These are phyloP conservation scores for Protobothrops flavoviridis DNA, from an alignment of 2,113 vertebrate species.

Conservation along the genomic window DNA sequence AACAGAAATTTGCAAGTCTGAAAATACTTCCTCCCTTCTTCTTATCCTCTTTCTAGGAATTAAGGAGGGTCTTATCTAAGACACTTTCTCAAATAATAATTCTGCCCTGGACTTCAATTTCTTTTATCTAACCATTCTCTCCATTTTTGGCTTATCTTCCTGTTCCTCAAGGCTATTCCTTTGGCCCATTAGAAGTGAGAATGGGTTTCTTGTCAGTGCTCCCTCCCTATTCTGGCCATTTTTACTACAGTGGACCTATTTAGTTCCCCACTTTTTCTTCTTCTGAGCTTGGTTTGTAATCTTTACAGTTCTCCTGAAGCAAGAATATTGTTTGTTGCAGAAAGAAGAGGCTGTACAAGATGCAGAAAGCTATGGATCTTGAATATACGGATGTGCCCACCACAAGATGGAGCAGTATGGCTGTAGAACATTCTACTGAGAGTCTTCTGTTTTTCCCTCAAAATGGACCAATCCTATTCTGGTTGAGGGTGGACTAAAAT, in stretches of 20 bases:
- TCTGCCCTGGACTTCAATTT: not conserved
- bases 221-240: not conserved
- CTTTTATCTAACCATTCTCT: not conserved
- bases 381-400: not conserved
- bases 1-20: not conserved
- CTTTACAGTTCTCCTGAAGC: not conserved
- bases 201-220: not conserved
- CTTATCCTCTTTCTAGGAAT: not conserved
- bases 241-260: not conserved
- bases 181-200: not conserved
- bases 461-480: not conserved
- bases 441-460: not conserved
- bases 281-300: not conserved
- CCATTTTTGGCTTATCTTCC: not conserved
- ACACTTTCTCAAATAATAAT: not conserved
- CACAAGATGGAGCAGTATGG: not conserved
- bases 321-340: not conserved
- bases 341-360: not conserved
- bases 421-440: not conserved
- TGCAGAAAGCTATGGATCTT: not conserved
- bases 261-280: not conserved
- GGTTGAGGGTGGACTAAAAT: not conserved
- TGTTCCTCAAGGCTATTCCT: not conserved
- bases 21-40: not conserved
- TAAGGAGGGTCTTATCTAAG: not conserved